A percentile compares a stretch with the other conserved stretches of the same genome.
phyloP scores from a whole-genome alignment of 2,888 invertebrate genomes.

The Embidobia sp. region DNA sequence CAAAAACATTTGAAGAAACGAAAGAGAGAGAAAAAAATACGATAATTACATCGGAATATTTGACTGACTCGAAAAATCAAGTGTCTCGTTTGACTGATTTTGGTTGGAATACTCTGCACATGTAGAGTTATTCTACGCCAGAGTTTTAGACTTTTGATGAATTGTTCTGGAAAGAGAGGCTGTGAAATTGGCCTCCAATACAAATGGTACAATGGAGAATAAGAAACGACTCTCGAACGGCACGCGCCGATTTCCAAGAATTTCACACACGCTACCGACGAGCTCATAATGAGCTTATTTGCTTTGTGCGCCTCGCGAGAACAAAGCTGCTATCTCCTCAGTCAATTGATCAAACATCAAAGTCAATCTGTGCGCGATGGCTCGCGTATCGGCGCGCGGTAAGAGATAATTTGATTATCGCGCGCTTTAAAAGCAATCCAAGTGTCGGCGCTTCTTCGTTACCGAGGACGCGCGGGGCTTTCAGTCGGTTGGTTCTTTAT shows the following conservation, averaged over 20 bases:
- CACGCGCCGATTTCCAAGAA: slow-evolving; percentile 29
- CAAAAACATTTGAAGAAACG: too few relatives aligned
- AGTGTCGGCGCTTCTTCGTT: slow-evolving; percentile 47
- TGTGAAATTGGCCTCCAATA: too few relatives aligned
- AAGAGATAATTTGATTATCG: slow-evolving; percentile 56
- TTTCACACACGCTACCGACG: slow-evolving; percentile 20
- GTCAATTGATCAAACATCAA: slow-evolving; percentile 59
- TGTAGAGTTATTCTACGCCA: too few relatives aligned
- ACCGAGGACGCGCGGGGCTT: slow-evolving; percentile 40
- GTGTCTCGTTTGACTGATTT: too few relatives aligned
- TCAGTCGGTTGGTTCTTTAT: slow-evolving; percentile 49
- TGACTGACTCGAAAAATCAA: too few relatives aligned
- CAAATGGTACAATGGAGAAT: background rate
- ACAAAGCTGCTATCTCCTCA: slow-evolving; percentile 49
- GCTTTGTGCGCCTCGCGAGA: slow-evolving; percentile 33
- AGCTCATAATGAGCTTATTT: slow-evolving; percentile 41
- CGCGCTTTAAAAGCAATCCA: slow-evolving; percentile 53
- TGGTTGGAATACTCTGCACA: too few relatives aligned
- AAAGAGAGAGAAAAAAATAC: too few relatives aligned
- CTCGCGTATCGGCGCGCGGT: slow-evolving; percentile 45
- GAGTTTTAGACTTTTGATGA: too few relatives aligned
- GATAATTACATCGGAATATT: too few relatives aligned
- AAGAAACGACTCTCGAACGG: background rate
- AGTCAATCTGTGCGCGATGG: slow-evolving; percentile 51
- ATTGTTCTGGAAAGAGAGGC: too few relatives aligned